Conservation (phyloP, 2,888 invertebrate species). For the Drosophila cyrtoloma region DNA sequence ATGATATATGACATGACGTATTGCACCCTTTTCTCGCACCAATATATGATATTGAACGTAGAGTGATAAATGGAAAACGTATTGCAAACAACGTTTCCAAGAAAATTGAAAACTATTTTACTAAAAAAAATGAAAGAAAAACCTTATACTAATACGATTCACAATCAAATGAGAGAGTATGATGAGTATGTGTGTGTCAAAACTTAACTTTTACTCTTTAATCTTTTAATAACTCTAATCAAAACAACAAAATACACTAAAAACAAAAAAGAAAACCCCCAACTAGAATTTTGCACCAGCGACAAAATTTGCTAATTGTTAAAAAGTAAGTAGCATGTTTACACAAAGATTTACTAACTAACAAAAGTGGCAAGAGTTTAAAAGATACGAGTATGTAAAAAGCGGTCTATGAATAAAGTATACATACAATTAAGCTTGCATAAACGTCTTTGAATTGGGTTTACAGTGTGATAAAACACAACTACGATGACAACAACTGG, state of each 20-base stretch:
- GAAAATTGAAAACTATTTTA: constrained; percentile 66
- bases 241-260: constrained; percentile 6
- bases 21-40: constrained; percentile 76
- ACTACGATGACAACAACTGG: neutral
- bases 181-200: constrained; percentile 55
- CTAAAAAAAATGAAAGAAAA: constrained; percentile 16
- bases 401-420: constrained; percentile 59
- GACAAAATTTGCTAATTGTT: constrained; percentile 32
- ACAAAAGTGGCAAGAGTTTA: constrained; percentile 24
- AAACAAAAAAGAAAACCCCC: constrained; percentile 11
- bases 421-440: constrained; percentile 54
- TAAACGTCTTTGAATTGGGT: constrained; percentile 32
- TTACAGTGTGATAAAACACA: neutral
- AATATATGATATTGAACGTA: constrained; percentile 78
- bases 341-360: constrained; percentile 47
- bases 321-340: constrained; percentile 71
- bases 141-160: neutral
- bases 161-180: constrained; percentile 47
- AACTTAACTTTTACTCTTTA: constrained; percentile 49
- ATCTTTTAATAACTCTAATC: constrained; percentile 54
- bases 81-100: constrained; percentile 36
- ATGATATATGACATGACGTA: constrained; percentile 22
- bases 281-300: constrained; percentile 56
- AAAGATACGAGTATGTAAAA: constrained; percentile 39
- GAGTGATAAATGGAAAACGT: constrained; percentile 67